A percentile compares a stretch with the other conserved stretches of the same genome.
These are phyloP conservation scores for Anagyrus pseudococci DNA, from an alignment of 2,888 invertebrate species.

Conservation along the genomic window DNA sequence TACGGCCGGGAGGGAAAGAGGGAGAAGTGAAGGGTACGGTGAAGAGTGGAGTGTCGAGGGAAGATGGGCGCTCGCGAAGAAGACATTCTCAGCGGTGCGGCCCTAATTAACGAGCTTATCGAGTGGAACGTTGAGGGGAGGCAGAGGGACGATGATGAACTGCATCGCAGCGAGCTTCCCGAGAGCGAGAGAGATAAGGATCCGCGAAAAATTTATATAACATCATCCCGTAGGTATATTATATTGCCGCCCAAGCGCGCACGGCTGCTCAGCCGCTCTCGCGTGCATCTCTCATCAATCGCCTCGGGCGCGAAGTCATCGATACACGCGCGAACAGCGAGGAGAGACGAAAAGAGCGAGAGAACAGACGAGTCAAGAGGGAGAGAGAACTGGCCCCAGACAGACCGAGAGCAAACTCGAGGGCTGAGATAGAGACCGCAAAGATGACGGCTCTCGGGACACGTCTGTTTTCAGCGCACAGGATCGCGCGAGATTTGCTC, in stretches of 20 bases:
- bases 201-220: conserved; percentile 17
- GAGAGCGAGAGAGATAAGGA: conserved; percentile 9
- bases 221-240: background rate
- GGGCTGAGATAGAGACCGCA: too few species aligned
- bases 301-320: background rate
- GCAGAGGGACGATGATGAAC: conserved; percentile 14
- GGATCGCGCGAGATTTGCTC: too few species aligned
- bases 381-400: too few species aligned
- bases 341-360: background rate
- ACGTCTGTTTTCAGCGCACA: too few species aligned
- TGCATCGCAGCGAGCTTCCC: background rate
- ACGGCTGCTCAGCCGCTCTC: too few species aligned
- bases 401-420: too few species aligned
- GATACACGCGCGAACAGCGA: background rate
- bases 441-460: conserved; percentile 1
- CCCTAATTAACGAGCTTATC: conserved; percentile 35
- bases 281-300: too few species aligned
- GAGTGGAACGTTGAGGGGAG: conserved; percentile 19
- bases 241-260: too few species aligned
- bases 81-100: conserved; percentile 5
- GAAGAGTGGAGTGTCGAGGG: background rate
- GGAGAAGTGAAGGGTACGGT: background rate
- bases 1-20: background rate
- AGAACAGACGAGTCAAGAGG: background rate
- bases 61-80: background rate